Evolutionary conservation across 2,888 invertebrate genomes (phyloP), one percentile per base, ranked within the genome.

Genomic region (Siphonodentalium dalli): DNA sequence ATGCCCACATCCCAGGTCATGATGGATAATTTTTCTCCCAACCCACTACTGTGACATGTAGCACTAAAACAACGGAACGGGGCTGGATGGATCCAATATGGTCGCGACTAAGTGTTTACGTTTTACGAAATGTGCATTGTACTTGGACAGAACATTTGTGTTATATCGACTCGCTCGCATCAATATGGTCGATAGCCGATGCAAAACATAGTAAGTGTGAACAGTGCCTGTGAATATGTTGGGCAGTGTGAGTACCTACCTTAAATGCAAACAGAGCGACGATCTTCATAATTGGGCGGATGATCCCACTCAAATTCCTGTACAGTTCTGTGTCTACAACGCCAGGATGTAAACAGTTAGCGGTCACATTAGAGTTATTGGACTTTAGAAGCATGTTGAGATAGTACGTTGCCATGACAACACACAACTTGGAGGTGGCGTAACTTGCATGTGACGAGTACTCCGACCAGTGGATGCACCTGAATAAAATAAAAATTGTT

Each of bases 391-490:
- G 13, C 23, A 41, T 39, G 33, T 62, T 53, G 11, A 71, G 57
- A 27, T 42, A 45, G 38, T 69, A 65, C 8, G 68, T 55, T 20
- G 54, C 51, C 26, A 69, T 50, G 13, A 68, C 35, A 8, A 72
- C 50, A 13, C 68, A 66, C 29, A 74, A 55, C 47, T 74, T 74
- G 11, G 74, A 72, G 20, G 66, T 57, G 8, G 63, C 61, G 34
- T 74, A 74, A 1, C 65, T 59, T 37, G 64, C 64, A 61, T 74
- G 71, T 13, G 69, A 54, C 1, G 71, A 72, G 50, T 68, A 71
- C n/a, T 65, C 56, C 29, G 53, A 61, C 55, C 51, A 60, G 20
- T 59, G 33, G 8, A 42, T 31, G 35, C 15, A 43, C 29, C 65
- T 65, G 55, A 13, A 52, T 47, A 27, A 3, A 37, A 39, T 40